Evolutionary conservation across 1,140 invertebrate genomes (phyloP).

Genomic region (Charaxes varanes): DNA sequence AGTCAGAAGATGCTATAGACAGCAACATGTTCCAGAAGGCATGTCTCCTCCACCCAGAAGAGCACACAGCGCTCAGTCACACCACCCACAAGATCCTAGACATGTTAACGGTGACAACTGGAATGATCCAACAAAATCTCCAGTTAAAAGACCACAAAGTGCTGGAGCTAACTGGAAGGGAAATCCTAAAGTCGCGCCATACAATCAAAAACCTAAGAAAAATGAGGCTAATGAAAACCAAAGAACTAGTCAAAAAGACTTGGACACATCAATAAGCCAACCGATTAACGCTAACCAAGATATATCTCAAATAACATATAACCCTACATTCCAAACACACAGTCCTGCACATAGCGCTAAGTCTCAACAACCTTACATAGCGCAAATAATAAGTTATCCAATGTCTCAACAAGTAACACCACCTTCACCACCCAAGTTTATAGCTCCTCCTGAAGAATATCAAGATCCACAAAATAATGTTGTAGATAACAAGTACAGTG

Average conservation of each 20-base stretch:
- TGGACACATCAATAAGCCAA: slow-evolving; percentile 27
- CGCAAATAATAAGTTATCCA: slow-evolving; percentile 69
- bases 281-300: slow-evolving; percentile 42
- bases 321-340: slow-evolving; percentile 73
- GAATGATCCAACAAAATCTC: slow-evolving; percentile 58
- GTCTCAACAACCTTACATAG: slow-evolving; percentile 64
- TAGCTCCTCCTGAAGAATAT: slow-evolving; percentile 65
- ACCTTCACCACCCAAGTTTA: slow-evolving; percentile 60
- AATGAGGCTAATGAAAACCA: slow-evolving; percentile 56
- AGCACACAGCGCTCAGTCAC: slow-evolving; percentile 55
- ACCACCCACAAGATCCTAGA: slow-evolving; percentile 41
- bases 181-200: slow-evolving; percentile 63
- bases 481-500: slow-evolving; percentile 45
- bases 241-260: slow-evolving; percentile 50
- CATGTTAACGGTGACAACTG: slow-evolving; percentile 55
- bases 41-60: slow-evolving; percentile 54
- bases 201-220: slow-evolving; percentile 60
- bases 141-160: slow-evolving; percentile 62
- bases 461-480: slow-evolving; percentile 58
- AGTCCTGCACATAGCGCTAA: slow-evolving; percentile 65
- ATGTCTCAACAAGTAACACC: slow-evolving; percentile 66
- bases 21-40: slow-evolving; percentile 51
- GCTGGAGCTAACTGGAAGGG: slow-evolving; percentile 61
- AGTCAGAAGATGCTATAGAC: slow-evolving; percentile 42
- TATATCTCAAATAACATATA: slow-evolving; percentile 67